Conservation (phyloP, 2,113 vertebrate species). For the Tetraodon nigroviridis region DNA sequence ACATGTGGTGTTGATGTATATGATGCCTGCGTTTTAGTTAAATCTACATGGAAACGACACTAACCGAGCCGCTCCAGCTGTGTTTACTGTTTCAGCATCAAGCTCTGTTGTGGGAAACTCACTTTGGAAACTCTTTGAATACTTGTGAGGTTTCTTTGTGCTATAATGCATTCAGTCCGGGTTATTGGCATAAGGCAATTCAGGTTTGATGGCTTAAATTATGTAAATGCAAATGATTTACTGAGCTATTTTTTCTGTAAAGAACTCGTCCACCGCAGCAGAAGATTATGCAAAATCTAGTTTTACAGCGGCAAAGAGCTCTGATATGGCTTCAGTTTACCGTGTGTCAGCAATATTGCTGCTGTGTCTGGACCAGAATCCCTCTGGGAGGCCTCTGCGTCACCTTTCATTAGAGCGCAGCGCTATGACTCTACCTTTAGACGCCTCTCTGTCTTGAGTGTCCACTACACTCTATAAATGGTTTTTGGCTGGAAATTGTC, state of each 20-base stretch:
- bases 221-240: neutral
- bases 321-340: neutral
- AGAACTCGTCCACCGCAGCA: neutral
- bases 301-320: neutral
- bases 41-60: too few species aligned
- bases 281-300: too few species aligned
- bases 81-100: too few species aligned
- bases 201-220: neutral
- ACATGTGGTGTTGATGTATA: neutral
- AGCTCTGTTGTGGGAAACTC: too few species aligned
- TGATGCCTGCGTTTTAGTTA: neutral
- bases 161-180: neutral
- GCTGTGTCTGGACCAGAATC: too few species aligned
- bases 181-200: neutral
- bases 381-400: neutral
- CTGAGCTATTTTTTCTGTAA: neutral
- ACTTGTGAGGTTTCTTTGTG: neutral
- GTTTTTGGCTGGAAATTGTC: neutral
- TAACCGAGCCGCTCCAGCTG: too few species aligned
- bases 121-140: too few species aligned
- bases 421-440: neutral
- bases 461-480: neutral
- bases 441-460: neutral
- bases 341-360: neutral
- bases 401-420: neutral